Conservation (phyloP, 2,888 invertebrate species). For the Tholera decimalis region DNA sequence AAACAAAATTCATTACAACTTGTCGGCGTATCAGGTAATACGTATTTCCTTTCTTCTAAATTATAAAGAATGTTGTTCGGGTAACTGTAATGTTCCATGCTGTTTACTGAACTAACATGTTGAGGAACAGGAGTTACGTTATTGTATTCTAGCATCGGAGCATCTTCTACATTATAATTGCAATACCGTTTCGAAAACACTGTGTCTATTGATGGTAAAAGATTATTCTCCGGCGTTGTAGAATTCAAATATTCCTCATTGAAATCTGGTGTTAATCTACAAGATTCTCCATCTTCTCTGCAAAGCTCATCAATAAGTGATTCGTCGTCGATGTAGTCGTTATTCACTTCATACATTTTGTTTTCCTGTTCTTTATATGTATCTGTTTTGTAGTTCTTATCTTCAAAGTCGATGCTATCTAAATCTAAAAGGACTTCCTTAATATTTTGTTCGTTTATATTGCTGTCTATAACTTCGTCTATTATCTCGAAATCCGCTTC, state of each 20-base stretch:
- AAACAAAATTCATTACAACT: constrained; percentile 86
- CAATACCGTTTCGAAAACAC: constrained; percentile 85
- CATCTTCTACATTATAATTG: constrained; percentile 77
- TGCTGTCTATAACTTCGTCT: constrained; percentile 83
- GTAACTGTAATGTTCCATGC: constrained; percentile 87
- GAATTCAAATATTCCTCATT: constrained; percentile 81
- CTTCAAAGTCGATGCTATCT: constrained; percentile 86
- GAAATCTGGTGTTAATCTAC: constrained; percentile 82
- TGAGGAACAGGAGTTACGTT: constrained; percentile 64
- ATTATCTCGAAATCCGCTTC: constrained; percentile 82
- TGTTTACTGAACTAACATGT: constrained; percentile 71
- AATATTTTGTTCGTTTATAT: constrained; percentile 86
- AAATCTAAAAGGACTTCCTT: constrained; percentile 87
- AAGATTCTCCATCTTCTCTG: constrained; percentile 85
- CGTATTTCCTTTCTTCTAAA: constrained; percentile 83
- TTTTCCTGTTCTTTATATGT: constrained; percentile 69
- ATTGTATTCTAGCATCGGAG: constrained; percentile 66
- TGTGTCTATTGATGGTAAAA: constrained; percentile 87
- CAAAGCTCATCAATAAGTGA: constrained; percentile 88
- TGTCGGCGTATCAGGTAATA: constrained; percentile 85
- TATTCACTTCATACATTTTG: constrained; percentile 75
- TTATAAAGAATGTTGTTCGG: constrained; percentile 87
- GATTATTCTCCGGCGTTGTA: constrained; percentile 75
- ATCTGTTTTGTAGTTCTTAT: constrained; percentile 76
- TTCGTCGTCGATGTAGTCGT: constrained; percentile 88